Conservation (phyloP, 1,140 invertebrate species). For the Euglossa dilemma region DNA sequence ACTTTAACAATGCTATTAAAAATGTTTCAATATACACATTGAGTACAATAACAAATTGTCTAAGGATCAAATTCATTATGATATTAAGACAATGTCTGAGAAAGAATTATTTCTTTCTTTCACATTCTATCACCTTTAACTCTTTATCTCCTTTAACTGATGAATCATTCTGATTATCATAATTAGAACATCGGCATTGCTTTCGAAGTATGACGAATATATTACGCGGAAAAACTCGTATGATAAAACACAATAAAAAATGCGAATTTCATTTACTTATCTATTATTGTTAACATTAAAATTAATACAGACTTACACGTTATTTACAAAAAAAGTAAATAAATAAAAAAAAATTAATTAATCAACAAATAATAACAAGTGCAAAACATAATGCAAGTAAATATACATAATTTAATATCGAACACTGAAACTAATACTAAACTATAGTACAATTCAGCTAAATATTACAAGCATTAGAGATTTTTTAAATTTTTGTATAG, state of each 20-base stretch:
- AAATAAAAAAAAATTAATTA: not conserved
- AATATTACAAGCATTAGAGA: not conserved
- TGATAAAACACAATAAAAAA: not conserved
- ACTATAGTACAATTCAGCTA: not conserved
- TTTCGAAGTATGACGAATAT: conserved; percentile 20
- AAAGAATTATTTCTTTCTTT: conserved; percentile 26
- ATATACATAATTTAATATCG: not conserved
- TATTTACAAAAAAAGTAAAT: not conserved
- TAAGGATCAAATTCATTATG: not conserved
- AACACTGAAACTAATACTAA: not conserved
- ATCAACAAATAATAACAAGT: not conserved
- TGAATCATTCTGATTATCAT: conserved; percentile 74
- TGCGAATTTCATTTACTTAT: not conserved
- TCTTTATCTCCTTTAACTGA: conserved; percentile 63
- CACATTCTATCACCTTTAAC: conserved; percentile 64
- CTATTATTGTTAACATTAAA: not conserved
- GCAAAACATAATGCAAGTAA: not conserved
- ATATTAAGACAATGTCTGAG: not conserved
- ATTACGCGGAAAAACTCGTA: conserved; percentile 11
- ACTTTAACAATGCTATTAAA: not conserved
- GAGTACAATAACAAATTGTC: not conserved
- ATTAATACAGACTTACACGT: not conserved
- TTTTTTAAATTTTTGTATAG: not conserved
- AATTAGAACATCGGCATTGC: conserved; percentile 39
- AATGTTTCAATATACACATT: not conserved